phyloP scores from a whole-genome alignment of 35 echinoderm and acorn worm genomes.

The Lytechinus variegatus region DNA sequence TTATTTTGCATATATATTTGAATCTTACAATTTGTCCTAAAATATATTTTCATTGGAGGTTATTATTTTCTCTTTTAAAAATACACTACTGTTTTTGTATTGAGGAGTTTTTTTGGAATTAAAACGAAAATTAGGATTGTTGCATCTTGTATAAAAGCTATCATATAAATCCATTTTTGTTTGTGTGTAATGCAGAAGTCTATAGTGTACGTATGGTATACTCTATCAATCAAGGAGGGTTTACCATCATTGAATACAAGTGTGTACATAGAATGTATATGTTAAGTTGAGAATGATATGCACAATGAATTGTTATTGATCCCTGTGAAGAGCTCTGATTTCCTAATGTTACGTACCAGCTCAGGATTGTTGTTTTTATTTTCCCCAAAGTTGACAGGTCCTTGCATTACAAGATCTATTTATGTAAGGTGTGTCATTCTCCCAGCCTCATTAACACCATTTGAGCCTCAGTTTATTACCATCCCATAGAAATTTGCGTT shows the following conservation, averaged over 20 bases:
- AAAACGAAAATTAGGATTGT: background rate
- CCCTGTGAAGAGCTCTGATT: background rate
- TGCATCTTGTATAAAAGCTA: conserved; percentile 7
- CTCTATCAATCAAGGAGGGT: background rate
- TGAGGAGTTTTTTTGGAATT: background rate
- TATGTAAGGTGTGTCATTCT: background rate
- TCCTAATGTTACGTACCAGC: background rate
- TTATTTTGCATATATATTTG: background rate
- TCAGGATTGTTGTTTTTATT: background rate
- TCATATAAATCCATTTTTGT: background rate
- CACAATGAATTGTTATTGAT: background rate
- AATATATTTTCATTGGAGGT: background rate
- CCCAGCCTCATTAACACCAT: background rate
- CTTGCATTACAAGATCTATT: background rate
- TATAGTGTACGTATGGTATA: background rate
- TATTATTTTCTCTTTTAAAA: background rate
- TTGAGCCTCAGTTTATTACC: no score
- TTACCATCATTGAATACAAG: background rate
- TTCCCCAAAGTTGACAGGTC: background rate
- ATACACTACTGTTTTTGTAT: background rate
- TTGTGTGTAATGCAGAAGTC: conserved; percentile 2
- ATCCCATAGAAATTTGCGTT: no score
- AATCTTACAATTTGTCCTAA: background rate
- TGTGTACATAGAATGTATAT: background rate
- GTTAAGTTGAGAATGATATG: background rate